These are phyloP conservation scores for Ochropleura plecta DNA, from an alignment of 2,888 invertebrate genomes.

Conservation along the genomic window DNA sequence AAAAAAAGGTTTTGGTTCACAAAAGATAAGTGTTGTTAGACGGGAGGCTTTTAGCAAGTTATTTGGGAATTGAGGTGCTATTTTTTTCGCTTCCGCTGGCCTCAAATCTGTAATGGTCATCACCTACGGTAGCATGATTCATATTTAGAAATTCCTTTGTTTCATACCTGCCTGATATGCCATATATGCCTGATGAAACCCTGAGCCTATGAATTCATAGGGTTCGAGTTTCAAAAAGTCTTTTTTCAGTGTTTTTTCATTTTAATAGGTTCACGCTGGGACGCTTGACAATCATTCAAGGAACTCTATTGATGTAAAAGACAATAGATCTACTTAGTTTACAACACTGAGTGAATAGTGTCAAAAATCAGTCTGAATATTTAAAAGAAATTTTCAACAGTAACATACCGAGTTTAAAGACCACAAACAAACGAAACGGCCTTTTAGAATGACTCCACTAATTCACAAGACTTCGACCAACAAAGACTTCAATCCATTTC, in stretches of 20 bases:
- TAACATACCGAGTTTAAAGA: slow-evolving; percentile 21
- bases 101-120: not conserved
- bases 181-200: not conserved
- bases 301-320: not conserved
- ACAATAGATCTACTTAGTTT: slow-evolving; percentile 1
- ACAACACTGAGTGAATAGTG: not conserved
- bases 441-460: slow-evolving; percentile 40
- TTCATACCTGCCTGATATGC: not conserved
- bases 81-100: slow-evolving; percentile 59
- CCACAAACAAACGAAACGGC: slow-evolving; percentile 6
- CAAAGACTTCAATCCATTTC: slow-evolving; percentile 38
- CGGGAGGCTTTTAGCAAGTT: slow-evolving; percentile 64
- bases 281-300: not conserved
- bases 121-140: not conserved
- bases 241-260: not conserved
- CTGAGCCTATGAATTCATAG: not conserved
- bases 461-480: slow-evolving; percentile 26
- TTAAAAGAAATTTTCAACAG: not conserved
- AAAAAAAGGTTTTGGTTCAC: slow-evolving; percentile 53
- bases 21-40: slow-evolving; percentile 49
- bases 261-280: no score
- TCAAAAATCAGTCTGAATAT: slow-evolving; percentile 5
- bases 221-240: not conserved
- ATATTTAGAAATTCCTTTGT: not conserved
- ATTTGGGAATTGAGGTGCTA: slow-evolving; percentile 27